These are phyloP conservation scores for Paratilapia polleni DNA, from an alignment of 2,113 vertebrate species.

Conservation along the genomic window DNA sequence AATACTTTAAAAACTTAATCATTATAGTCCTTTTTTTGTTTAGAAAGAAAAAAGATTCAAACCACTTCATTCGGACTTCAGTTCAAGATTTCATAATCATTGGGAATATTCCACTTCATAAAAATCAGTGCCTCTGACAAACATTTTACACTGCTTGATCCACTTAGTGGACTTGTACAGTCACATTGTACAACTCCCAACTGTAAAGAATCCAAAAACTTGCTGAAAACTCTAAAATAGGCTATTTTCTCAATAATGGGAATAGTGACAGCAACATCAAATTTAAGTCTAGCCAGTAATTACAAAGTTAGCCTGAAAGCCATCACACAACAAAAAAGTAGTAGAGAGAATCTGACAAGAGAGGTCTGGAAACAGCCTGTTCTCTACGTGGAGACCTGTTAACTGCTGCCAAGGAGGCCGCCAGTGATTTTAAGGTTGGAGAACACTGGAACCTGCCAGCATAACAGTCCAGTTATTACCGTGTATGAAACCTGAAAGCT, in stretches of 20 bases:
- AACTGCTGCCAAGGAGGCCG: conserved; percentile 44
- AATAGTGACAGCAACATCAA: conserved; percentile 24
- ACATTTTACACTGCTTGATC: neutral
- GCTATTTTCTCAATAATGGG: neutral
- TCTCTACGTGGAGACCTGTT: conserved; percentile 43
- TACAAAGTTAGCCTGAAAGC: conserved; percentile 39
- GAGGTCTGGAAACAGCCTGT: conserved; percentile 15
- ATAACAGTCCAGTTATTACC: conserved; percentile 23
- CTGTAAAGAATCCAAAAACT: neutral
- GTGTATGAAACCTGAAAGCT: conserved; percentile 21
- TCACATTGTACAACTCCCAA: neutral
- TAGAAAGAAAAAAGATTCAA: neutral
- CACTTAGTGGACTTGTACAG: neutral
- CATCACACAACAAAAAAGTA: conserved; percentile 1
- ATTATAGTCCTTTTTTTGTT: neutral
- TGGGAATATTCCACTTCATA: neutral
- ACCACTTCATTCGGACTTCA: neutral
- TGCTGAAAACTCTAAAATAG: conserved; percentile 4
- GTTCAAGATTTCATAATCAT: neutral
- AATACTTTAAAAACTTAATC: neutral
- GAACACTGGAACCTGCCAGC: conserved; percentile 6
- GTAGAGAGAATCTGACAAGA: conserved; percentile 5
- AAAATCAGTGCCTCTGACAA: neutral
- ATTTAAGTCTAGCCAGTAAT: conserved; percentile 28
- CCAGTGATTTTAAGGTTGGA: conserved; percentile 37